Percentiles rank a stretch among this genome's conserved stretches.
Conservation (phyloP, 2,888 invertebrate species). For the Philereme vetulata region DNA sequence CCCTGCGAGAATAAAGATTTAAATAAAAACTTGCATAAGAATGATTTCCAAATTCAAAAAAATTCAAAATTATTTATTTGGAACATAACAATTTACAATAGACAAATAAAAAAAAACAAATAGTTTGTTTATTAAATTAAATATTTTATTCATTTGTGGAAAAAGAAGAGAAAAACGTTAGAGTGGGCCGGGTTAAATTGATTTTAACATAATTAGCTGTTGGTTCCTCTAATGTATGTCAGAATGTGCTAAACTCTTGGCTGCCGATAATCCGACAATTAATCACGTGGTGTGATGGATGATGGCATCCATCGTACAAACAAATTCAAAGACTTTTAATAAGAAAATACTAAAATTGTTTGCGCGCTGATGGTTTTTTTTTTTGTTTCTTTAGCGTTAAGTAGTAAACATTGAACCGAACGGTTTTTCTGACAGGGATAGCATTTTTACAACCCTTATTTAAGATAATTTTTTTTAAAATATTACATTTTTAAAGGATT, state of each 20-base stretch:
- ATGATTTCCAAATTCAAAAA: too few species aligned
- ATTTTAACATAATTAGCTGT: not conserved
- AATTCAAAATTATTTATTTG: too few species aligned
- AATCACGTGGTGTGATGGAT: constrained; percentile 43
- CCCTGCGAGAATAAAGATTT: too few species aligned
- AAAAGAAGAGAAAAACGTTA: too few species aligned
- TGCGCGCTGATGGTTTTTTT: constrained; percentile 7
- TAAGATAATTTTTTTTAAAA: not conserved
- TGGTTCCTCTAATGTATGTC: constrained; percentile 1
- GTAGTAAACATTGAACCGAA: not conserved
- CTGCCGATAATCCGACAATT: constrained; percentile 44
- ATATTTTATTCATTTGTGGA: too few species aligned
- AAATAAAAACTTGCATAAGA: too few species aligned
- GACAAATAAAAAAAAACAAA: too few species aligned
- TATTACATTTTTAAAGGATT: not conserved
- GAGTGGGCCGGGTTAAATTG: not conserved
- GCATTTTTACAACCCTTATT: not conserved
- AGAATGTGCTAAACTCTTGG: constrained; percentile 24
- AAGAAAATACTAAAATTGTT: constrained; percentile 36
- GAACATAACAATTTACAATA: too few species aligned
- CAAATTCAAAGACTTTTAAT: constrained; percentile 42
- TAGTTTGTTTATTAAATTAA: too few species aligned
- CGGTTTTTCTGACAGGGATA: not conserved
- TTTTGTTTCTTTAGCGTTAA: constrained; percentile 1
- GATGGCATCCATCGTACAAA: constrained; percentile 36